A percentile compares a stretch with the other conserved stretches of the same genome.
Conservation (phyloP, 2,888 invertebrate species). For the Blera fallax region DNA sequence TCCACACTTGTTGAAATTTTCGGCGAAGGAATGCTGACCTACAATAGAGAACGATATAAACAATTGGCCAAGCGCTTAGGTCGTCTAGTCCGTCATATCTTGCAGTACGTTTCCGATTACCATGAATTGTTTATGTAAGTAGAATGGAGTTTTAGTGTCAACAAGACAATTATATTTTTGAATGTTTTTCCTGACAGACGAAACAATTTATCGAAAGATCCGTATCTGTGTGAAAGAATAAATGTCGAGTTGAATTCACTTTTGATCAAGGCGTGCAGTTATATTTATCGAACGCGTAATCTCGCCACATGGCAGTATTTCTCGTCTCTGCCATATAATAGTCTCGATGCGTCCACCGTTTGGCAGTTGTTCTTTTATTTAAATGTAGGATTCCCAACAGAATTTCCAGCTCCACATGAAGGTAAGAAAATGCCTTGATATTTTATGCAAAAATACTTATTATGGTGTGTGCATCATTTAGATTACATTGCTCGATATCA, state of each 20-base stretch:
- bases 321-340: slow-evolving; percentile 87
- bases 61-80: slow-evolving; percentile 88
- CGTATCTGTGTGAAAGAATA: slow-evolving; percentile 83
- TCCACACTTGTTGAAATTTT: slow-evolving; percentile 86
- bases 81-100: slow-evolving; percentile 86
- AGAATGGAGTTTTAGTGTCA: not conserved
- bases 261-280: slow-evolving; percentile 86
- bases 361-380: slow-evolving; percentile 87
- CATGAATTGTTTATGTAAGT: slow-evolving; percentile 79
- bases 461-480: slow-evolving; percentile 61
- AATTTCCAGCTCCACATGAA: slow-evolving; percentile 74
- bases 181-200: slow-evolving; percentile 73
- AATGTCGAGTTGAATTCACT: slow-evolving; percentile 89
- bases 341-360: slow-evolving; percentile 84
- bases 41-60: slow-evolving; percentile 83
- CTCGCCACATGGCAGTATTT: slow-evolving; percentile 92
- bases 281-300: slow-evolving; percentile 87
- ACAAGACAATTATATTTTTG: not conserved
- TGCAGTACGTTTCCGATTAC: slow-evolving; percentile 89
- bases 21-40: slow-evolving; percentile 86
- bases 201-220: slow-evolving; percentile 80
- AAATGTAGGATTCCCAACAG: slow-evolving; percentile 83
- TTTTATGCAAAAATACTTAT: not conserved
- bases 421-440: slow-evolving; percentile 41
- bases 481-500: slow-evolving; percentile 83